Base-by-base conservation (phyloP, 1,140 invertebrate genomes). In the Drosophila tani region DNA sequence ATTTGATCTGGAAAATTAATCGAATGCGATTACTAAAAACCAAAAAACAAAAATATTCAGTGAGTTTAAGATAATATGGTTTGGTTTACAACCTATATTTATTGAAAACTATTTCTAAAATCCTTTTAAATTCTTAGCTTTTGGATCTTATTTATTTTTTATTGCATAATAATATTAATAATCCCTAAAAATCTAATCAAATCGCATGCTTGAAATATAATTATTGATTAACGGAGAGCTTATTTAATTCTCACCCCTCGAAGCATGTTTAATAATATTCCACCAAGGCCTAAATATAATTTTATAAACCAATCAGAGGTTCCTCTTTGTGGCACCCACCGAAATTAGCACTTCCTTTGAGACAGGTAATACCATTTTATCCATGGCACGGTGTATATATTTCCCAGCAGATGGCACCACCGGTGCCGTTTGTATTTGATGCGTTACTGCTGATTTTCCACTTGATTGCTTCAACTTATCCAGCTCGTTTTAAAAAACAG, bases 401-500 rank as follows among this genome's bases (percentile, higher is more conserved):
- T 51, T 19, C 40, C 38, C 62, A 46, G 6, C 47, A 53, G 62
- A 46, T 67, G 76, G 55, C 35, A 24, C 12, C 46, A 76, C 62
- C 66, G 51, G 73, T 58, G 38, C 8, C 51, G 50, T 63, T 71
- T 62, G 55, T 71, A 53, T 50, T 75, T 64, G 55, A 29, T 19
- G 29, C 70, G 57, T 38, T 75, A 32, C 50, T 49, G 49, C 75
- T 78, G 75, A 78, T 78, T 78, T 78, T 78, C 75, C 75, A 57
- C 75, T 57, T 78, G 75, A 78, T 78, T 78, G 75, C 75, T 77
- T 62, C 65, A 78, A 78, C 64, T 78, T 78, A 78, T 78, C 65
- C 74, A 35, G 45, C 71, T 71, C 67, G 81, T 80, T 88, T 73
- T 49, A 77, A 81, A 77, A 73, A 67, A 45, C 77, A 84, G 85